Evolutionary conservation across 2,797 vertebrate genomes (phyloP).

Genomic region (Poeciliopsis infans): DNA sequence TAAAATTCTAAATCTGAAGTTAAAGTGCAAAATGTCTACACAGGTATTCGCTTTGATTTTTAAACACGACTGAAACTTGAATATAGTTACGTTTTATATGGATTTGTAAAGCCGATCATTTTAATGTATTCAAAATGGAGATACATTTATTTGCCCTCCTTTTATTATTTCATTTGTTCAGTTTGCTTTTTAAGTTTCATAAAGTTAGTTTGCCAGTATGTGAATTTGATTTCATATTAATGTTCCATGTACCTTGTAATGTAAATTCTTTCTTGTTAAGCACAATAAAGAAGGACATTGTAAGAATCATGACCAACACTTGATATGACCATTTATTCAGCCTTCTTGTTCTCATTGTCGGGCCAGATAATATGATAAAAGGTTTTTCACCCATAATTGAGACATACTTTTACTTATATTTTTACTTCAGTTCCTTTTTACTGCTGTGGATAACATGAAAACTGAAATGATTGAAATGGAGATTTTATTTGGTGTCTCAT

Average conservation of each 20-base stretch:
- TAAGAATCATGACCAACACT: background rate
- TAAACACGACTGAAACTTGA: too few relatives aligned
- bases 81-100: conserved; percentile 12
- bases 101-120: background rate
- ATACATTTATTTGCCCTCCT: conserved; percentile 8
- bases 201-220: background rate
- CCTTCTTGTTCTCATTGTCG: conserved; percentile 8
- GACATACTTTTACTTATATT: background rate
- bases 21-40: conserved; percentile 39
- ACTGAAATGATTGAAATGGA: background rate
- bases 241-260: background rate
- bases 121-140: conserved; percentile 14
- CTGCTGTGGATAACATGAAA: background rate
- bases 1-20: conserved; percentile 27
- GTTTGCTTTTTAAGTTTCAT: background rate
- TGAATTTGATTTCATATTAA: conserved; percentile 7
- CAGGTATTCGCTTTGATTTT: conserved; percentile 38
- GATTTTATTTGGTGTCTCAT: background rate
- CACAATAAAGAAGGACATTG: conserved; percentile 3
- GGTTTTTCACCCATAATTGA: background rate
- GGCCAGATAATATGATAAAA: background rate
- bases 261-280: conserved; percentile 8
- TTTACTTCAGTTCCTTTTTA: background rate
- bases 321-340: conserved; percentile 13
- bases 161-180: background rate